Percentiles rank a stretch among this genome's conserved stretches.
phyloP scores from a whole-genome alignment of 1,140 invertebrate species.

The Piezodorus guildinii region DNA sequence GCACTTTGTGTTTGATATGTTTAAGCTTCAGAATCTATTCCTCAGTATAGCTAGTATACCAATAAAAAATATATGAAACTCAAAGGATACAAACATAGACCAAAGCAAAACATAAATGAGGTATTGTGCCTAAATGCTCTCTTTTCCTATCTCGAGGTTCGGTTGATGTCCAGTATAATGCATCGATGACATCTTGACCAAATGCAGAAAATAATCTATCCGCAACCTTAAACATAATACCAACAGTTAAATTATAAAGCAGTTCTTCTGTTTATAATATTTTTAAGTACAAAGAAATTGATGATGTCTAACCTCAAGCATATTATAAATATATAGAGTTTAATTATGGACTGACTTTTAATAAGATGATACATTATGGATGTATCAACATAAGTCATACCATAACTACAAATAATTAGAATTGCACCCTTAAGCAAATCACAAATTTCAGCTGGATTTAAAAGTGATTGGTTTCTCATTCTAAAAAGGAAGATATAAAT shows the following conservation, averaged over 20 bases:
- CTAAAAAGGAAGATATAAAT: slow-evolving; percentile 25
- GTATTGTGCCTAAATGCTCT: slow-evolving; percentile 74
- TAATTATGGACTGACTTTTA: slow-evolving; percentile 96
- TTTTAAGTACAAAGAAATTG: neutral
- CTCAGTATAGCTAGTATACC: no score
- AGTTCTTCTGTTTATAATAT: neutral
- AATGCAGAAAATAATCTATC: slow-evolving; percentile 93
- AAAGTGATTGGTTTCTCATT: slow-evolving; percentile 30
- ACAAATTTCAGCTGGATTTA: slow-evolving; percentile 89
- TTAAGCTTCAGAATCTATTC: no score
- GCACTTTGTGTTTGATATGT: no score
- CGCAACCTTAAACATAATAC: slow-evolving; percentile 47
- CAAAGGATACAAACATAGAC: slow-evolving; percentile 91
- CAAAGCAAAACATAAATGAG: slow-evolving; percentile 80
- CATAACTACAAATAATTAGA: slow-evolving; percentile 67
- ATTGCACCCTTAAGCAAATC: slow-evolving; percentile 90
- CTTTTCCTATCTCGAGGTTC: slow-evolving; percentile 72
- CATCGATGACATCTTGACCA: slow-evolving; percentile 96
- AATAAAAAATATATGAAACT: slow-evolving; percentile 6
- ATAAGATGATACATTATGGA: slow-evolving; percentile 98
- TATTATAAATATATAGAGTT: slow-evolving; percentile 99
- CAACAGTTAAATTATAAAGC: slow-evolving; percentile 1
- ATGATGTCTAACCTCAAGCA: slow-evolving; percentile 70
- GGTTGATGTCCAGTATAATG: slow-evolving; percentile 94
- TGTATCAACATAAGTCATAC: slow-evolving; percentile 87